Evolutionary conservation across 2,888 invertebrate genomes (phyloP), one percentile per base, ranked within the genome.

Genomic region (Drosophila antonietae): DNA sequence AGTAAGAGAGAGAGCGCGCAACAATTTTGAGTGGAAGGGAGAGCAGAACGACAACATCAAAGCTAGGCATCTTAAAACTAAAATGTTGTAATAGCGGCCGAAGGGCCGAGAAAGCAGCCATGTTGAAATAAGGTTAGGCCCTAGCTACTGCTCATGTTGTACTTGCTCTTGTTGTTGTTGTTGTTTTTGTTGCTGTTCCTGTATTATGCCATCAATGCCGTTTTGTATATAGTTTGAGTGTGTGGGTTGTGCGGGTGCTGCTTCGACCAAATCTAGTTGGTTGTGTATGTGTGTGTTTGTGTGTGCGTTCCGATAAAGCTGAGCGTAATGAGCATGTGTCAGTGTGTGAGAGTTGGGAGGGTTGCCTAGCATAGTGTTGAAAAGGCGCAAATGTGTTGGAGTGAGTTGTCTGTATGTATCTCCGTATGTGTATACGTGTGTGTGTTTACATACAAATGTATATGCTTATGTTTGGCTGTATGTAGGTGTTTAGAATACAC

Each of bases 191-290:
- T 47, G 60, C 31, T 70, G 68, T 73, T 75, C 65, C 80, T 76
- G 76, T 86, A 89, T 88, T 88, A 90, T 90, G 75, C 88, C 89
- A 90, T 90, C 90, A 89, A 88, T 88, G 88, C 86, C 90, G 80
- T 78, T 85, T 84, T 82, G 66, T 87, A 85, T 74, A 87, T 87
- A 89, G 82, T 85, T 85, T 67, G 59, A 67, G 66, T 64, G 71
- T 62, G 71, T 81, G 73, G 68, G 68, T 62, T 62, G 68, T 79
- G 57, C 61, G 64, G 64, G 74, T 65, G 73, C 51, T 62, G 47
- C 69, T 47, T 43, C 67, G 41, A 67, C 66, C 76, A 75, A 80
- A 77, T 77, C 74, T 77, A 77, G 69, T 63, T 69, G 74, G 60
- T 37, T 68, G 59, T 62, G 51, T 43, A 18, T 59, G 52, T 60